Evolutionary conservation across 1,140 invertebrate species (phyloP), one percentile per base, ranked within the genome.

Genomic region (Leptinotarsa undecemlineata): DNA sequence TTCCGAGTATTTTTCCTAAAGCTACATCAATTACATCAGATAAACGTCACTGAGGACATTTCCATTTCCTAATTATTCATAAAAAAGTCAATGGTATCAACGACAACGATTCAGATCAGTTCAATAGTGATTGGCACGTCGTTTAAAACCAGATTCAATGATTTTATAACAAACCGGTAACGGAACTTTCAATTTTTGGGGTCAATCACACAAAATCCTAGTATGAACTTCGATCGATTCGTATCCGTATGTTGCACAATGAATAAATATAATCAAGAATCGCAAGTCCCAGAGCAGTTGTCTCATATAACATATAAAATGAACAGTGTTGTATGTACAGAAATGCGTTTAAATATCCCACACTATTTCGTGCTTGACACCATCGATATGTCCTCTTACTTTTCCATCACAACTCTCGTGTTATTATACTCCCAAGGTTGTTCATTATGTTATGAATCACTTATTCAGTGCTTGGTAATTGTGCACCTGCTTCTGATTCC

Each of bases 181-280:
- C 51, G 51, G 51, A 57, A 15, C 51, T 19, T 17, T 15, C 15
- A 57, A 57, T 57, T 57, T 57, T 57, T 57, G 15, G 51, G 51
- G 51, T 57, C 51, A 57, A 57, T 57, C 51, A 57, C 51, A 57
- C 51, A 57, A 57, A 57, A 57, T 57, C 3, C 51, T 17, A 57
- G 51, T 14, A 57, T 57, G 51, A 57, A 57, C 51, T 57, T 57
- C 51, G 51, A 57, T 57, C 51, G n/a, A 14, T 57, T 15, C 14
- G 51, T 57, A 57, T 57, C 51, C 51, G 51, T 57, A 57, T 57
- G 51, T 57, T 57, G 51, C 51, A 57, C 51, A 57, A 57, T 19
- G 33, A 42, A 57, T 57, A 17, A 17, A 57, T 57, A 57, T 19
- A 17, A 57, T 57, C n/a, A 57, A 57, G 51, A 57, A 57, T 57